These are phyloP conservation scores for Rhodinocichla rosea DNA, from an alignment of 2,113 vertebrate species.

Conservation along the genomic window DNA sequence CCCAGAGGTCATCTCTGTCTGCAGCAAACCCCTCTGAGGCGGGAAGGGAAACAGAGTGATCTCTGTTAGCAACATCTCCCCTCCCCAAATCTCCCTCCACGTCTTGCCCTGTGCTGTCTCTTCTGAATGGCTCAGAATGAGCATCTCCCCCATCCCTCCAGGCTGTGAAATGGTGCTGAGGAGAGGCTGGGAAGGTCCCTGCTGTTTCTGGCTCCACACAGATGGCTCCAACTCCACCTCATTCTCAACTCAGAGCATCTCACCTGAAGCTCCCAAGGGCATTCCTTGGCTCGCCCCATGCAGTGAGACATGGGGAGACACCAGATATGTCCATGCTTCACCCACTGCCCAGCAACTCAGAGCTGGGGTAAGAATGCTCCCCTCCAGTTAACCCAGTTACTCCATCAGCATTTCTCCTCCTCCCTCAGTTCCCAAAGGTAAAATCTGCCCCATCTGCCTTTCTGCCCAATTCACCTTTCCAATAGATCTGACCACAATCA, in stretches of 20 bases:
- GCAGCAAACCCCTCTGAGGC: background rate
- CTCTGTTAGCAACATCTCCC: background rate
- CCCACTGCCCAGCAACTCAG: background rate
- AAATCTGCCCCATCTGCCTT: background rate
- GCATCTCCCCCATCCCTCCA: background rate
- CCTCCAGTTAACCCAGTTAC: background rate
- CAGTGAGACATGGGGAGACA: background rate
- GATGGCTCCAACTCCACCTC: background rate
- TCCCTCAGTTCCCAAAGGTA: background rate
- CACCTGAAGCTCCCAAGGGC: background rate
- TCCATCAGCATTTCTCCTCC: background rate
- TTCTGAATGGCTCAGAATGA: background rate
- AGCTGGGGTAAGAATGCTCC: background rate
- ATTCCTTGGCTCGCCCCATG: background rate
- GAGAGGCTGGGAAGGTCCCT: background rate
- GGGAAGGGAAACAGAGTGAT: background rate
- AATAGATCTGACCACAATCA: background rate
- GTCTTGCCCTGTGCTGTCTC: background rate
- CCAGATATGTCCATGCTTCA: background rate
- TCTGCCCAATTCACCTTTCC: background rate
- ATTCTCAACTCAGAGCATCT: background rate
- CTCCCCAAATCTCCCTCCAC: background rate
- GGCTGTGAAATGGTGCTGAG: background rate
- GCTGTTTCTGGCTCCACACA: background rate
- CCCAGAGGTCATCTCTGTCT: slow-evolving; percentile 28